Percentiles rank a stretch among this genome's conserved stretches.
Conservation (phyloP, 2,113 vertebrate genomes). For the Actenoides hombroni region DNA sequence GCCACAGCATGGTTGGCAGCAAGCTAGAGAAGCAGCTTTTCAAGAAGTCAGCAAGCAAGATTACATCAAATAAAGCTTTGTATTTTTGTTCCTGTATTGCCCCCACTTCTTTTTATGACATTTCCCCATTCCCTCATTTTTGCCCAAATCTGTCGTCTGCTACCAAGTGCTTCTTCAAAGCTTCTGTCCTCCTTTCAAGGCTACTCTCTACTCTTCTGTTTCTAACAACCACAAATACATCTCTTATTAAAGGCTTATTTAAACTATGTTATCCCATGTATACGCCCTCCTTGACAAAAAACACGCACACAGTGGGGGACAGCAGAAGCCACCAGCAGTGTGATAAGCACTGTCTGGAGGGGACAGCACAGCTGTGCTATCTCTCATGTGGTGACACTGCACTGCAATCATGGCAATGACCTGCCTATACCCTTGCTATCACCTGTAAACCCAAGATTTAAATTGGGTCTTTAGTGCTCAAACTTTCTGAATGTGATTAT, state of each 20-base stretch:
- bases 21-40: neutral
- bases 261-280: neutral
- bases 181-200: neutral
- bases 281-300: neutral
- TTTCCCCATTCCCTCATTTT: neutral
- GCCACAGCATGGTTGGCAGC: neutral
- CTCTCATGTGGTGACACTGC: neutral
- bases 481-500: neutral
- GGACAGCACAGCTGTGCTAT: neutral
- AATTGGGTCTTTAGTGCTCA: neutral
- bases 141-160: neutral
- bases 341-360: neutral
- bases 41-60: neutral
- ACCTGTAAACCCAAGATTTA: neutral
- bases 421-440: neutral
- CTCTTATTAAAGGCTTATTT: neutral
- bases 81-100: neutral
- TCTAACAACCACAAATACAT: fast-evolving
- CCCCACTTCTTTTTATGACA: neutral
- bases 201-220: neutral
- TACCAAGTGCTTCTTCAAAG: neutral
- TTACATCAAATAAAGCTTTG: neutral
- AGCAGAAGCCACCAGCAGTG: neutral
- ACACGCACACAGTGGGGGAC: neutral
- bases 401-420: neutral